These are phyloP conservation scores for Mugil cephalus DNA, from an alignment of 2,113 vertebrate genomes.

Conservation along the genomic window DNA sequence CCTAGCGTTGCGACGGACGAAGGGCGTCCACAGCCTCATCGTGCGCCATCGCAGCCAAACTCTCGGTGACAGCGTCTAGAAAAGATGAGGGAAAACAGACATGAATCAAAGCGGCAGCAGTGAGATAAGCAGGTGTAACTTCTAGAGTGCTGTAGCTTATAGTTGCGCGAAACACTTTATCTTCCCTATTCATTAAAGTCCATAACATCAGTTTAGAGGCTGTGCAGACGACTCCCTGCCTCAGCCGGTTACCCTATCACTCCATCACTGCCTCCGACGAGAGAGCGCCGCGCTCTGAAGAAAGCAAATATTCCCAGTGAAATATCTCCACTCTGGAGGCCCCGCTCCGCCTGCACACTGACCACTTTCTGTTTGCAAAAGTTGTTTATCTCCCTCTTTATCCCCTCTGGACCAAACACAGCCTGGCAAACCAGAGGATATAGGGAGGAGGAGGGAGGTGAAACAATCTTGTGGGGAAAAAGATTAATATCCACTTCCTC, in stretches of 20 bases:
- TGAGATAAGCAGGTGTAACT: slow-evolving; percentile 25
- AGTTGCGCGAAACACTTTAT: neutral
- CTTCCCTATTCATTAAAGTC: slow-evolving; percentile 43
- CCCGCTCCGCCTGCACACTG: slow-evolving; percentile 10
- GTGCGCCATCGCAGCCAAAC: slow-evolving; percentile 49
- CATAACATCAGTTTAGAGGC: slow-evolving; percentile 16
- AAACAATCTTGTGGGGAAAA: slow-evolving; percentile 43
- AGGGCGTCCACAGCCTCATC: slow-evolving; percentile 22
- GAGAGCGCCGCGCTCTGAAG: slow-evolving; percentile 29
- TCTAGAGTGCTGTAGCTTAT: neutral
- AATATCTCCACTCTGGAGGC: neutral
- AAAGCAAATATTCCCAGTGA: slow-evolving; percentile 36
- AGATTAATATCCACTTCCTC: slow-evolving; percentile 46
- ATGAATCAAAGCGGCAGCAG: slow-evolving; percentile 25
- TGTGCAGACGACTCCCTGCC: neutral
- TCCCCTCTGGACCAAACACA: slow-evolving; percentile 28
- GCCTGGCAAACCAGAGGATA: slow-evolving; percentile 42
- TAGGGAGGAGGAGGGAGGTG: slow-evolving; percentile 16
- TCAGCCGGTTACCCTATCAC: slow-evolving; percentile 15
- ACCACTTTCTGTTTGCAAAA: slow-evolving; percentile 55
- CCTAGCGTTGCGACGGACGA: slow-evolving; percentile 24
- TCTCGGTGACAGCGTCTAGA: slow-evolving; percentile 48
- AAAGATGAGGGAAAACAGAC: slow-evolving; percentile 36
- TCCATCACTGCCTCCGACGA: slow-evolving; percentile 40
- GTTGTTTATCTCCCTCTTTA: slow-evolving; percentile 51